Evolutionary conservation across 2,797 vertebrate species (phyloP).

Genomic region (Bradypodion ventrale): DNA sequence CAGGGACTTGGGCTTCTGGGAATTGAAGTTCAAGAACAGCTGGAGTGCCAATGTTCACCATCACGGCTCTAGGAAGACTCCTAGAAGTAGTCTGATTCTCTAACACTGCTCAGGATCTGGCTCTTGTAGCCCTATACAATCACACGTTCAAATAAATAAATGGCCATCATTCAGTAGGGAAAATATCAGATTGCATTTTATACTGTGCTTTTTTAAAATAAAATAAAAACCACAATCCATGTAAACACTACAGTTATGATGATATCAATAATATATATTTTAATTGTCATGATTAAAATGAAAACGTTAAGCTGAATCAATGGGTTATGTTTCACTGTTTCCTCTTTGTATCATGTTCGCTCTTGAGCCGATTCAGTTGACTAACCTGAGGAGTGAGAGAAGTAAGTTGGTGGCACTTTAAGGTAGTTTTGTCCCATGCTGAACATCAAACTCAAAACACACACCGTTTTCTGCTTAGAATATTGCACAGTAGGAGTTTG

Average conservation of each 20-base stretch:
- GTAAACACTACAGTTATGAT: constrained; percentile 42
- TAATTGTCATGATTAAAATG: constrained; percentile 40
- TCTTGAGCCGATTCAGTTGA: background rate
- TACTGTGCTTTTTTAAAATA: background rate
- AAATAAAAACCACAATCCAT: constrained; percentile 18
- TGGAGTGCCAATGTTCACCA: too few relatives aligned
- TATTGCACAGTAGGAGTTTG: too few relatives aligned
- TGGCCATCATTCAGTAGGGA: constrained; percentile 6
- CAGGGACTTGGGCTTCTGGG: too few relatives aligned
- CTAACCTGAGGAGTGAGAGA: too few relatives aligned
- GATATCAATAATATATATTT: constrained; percentile 65
- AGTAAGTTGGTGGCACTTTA: background rate
- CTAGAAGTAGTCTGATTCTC: background rate
- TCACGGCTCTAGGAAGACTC: too few relatives aligned
- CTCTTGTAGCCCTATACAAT: background rate
- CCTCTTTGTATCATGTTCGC: background rate
- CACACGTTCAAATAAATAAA: background rate
- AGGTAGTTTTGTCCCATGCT: background rate
- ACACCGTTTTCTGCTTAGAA: too few relatives aligned
- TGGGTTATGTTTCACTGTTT: background rate
- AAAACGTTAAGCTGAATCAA: background rate
- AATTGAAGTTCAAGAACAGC: too few relatives aligned
- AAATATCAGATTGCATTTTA: constrained; percentile 50
- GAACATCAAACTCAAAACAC: too few relatives aligned
- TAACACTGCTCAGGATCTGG: background rate